Evolutionary conservation across 2,888 invertebrate genomes (phyloP), one percentile per base, ranked within the genome.

Genomic region (Masnerella sp.): DNA sequence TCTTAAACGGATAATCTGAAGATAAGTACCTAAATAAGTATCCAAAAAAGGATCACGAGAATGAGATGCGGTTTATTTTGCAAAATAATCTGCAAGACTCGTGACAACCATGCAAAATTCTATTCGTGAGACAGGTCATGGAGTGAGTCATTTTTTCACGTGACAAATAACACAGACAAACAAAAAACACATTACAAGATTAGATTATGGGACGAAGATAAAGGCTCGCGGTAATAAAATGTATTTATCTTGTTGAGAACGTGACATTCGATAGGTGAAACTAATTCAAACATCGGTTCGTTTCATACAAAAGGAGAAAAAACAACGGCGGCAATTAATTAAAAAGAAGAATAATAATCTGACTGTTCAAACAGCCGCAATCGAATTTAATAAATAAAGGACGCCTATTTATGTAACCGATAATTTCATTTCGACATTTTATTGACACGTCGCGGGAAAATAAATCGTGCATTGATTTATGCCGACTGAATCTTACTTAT

Each of bases 401-500:
- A 11, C 15, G 36, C 22, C 51, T 59, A 59, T 59, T 68, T 51
- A 40, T 49, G 56, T 56, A 59, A 36, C 43, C 32, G 52, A 54
- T 69, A 61, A 61, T 61, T 61, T 61, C 22, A 40, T 62, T 62
- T 52, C 17, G 61, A 61, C 30, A 45, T 45, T 69, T 69, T 61
- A 54, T 54, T 61, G 54, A 54, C 54, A 40, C 38, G n/a, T 54
- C 51, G 32, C 51, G 40, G 9, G 40, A n/a, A 67, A 67, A 59
- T 68, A 68, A 68, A 59, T 58, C 28, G 68, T 25, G 36, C 68
- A 59, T 52, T 59, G 59, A 68, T 59, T 52, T 45, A 61, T 40
- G 32, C 28, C 8, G 59, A 20, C 28, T 54, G 52, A 61, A 61
- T 61, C 61, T 69, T 52, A 61, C 61, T 69, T 61, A 38, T 36